Evolutionary conservation across 2,797 vertebrate species (phyloP).

Genomic region (Bradypodion ventrale): DNA sequence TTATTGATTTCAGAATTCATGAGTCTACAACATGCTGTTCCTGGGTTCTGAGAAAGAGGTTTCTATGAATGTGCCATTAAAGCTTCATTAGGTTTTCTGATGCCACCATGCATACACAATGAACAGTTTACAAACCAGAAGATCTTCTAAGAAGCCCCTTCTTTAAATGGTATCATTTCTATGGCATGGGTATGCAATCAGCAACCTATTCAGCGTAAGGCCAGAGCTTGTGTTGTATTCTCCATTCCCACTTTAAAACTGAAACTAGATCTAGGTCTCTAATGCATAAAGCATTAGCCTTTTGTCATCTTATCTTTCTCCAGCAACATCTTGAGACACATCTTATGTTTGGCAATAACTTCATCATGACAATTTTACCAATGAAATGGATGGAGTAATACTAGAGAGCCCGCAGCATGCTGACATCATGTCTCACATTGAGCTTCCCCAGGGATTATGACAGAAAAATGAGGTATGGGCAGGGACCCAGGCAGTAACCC

Average conservation of each 20-base stretch:
- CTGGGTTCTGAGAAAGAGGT: background rate
- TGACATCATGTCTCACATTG: background rate
- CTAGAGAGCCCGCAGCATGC: background rate
- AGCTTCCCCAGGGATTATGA: background rate
- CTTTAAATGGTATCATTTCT: background rate
- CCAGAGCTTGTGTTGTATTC: rapidly evolving
- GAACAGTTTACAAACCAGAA: background rate
- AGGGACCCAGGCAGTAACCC: background rate
- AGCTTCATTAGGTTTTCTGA: constrained; percentile 1
- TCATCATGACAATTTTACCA: background rate
- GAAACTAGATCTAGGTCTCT: background rate
- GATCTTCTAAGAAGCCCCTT: background rate
- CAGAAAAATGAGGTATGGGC: background rate
- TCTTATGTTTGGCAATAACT: background rate
- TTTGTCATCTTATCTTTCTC: background rate
- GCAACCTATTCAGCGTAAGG: background rate
- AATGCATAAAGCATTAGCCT: background rate
- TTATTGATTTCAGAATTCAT: constrained; percentile 22
- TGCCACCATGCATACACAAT: background rate
- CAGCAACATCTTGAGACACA: background rate
- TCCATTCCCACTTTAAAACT: background rate
- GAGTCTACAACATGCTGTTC: background rate
- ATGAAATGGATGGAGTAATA: background rate
- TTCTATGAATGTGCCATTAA: constrained; percentile 6
- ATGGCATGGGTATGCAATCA: rapidly evolving